phyloP scores from a whole-genome alignment of 2,797 vertebrate species.

The Apodemus agrarius region DNA sequence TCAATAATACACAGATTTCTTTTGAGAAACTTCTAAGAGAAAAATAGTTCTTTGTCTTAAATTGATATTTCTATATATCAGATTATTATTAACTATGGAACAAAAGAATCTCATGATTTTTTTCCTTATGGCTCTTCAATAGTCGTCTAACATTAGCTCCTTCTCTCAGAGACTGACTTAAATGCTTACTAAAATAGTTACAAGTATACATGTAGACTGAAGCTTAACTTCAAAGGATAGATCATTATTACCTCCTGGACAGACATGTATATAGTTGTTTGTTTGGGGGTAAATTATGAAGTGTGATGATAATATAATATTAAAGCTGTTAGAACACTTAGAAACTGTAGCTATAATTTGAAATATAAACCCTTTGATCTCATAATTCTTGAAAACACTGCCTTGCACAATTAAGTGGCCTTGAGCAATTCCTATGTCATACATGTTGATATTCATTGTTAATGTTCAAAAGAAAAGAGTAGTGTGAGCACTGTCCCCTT shows the following conservation, averaged over 20 bases:
- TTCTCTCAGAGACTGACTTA: slow-evolving; percentile 54
- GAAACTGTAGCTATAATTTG: slow-evolving; percentile 22
- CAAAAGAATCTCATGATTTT: slow-evolving; percentile 30
- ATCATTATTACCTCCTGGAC: slow-evolving; percentile 12
- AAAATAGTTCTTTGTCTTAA: slow-evolving; percentile 42
- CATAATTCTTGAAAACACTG: slow-evolving; percentile 50
- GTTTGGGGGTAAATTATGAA: background rate
- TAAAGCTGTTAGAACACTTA: background rate
- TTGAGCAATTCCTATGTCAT: background rate
- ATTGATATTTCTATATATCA: slow-evolving; percentile 2
- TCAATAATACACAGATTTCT: background rate
- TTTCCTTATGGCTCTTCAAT: slow-evolving; percentile 6
- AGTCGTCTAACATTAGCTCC: background rate
- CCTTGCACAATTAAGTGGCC: background rate
- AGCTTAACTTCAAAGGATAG: slow-evolving; percentile 27
- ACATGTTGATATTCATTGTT: slow-evolving; percentile 44
- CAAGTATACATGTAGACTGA: background rate
- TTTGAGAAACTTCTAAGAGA: background rate
- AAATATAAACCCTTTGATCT: slow-evolving; percentile 40
- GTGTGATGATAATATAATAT: slow-evolving; percentile 46
- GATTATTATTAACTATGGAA: slow-evolving; percentile 40
- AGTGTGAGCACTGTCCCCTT: slow-evolving; percentile 15
- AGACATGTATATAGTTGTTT: background rate
- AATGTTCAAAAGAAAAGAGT: slow-evolving; percentile 27
- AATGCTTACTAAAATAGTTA: slow-evolving; percentile 22